Evolutionary conservation across 2,113 vertebrate genomes (phyloP).

Genomic region (Rhinogobius similis): DNA sequence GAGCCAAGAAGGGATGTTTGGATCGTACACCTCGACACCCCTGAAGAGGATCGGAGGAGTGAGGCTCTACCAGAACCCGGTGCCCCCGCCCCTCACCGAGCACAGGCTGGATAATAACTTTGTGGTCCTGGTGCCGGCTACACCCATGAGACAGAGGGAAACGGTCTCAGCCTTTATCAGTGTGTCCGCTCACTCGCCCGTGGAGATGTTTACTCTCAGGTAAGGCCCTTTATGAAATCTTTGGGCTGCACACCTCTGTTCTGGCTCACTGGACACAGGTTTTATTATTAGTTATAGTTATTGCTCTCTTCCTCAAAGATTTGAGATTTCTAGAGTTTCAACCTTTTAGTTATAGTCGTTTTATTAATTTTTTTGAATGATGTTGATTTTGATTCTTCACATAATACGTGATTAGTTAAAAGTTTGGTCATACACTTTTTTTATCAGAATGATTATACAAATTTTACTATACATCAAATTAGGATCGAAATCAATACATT

Average conservation of each 20-base stretch:
- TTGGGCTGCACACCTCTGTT: slow-evolving; percentile 16
- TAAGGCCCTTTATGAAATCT: slow-evolving; percentile 56
- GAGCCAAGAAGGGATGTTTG: slow-evolving; percentile 80
- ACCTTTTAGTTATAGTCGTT: background rate
- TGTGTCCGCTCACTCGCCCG: slow-evolving; percentile 80
- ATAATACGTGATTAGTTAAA: no score
- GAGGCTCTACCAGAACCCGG: slow-evolving; percentile 78
- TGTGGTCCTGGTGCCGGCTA: slow-evolving; percentile 84
- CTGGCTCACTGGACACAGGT: slow-evolving; percentile 11
- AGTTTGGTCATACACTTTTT: no score
- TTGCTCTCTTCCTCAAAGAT: background rate
- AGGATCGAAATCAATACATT: no score
- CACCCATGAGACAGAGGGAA: slow-evolving; percentile 86
- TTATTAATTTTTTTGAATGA: no score
- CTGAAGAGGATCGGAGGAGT: slow-evolving; percentile 85
- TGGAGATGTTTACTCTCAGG: slow-evolving; percentile 93
- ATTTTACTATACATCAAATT: no score
- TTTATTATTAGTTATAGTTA: background rate
- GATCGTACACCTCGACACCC: slow-evolving; percentile 72
- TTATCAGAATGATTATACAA: no score
- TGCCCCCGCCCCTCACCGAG: slow-evolving; percentile 79
- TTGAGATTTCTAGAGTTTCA: background rate
- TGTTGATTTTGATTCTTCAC: no score
- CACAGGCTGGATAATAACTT: slow-evolving; percentile 85
- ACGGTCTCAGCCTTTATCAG: slow-evolving; percentile 84